A percentile compares a stretch with the other conserved stretches of the same genome.
These are phyloP conservation scores for Drosophila flavopinicola DNA, from an alignment of 2,888 invertebrate genomes.

Conservation along the genomic window DNA sequence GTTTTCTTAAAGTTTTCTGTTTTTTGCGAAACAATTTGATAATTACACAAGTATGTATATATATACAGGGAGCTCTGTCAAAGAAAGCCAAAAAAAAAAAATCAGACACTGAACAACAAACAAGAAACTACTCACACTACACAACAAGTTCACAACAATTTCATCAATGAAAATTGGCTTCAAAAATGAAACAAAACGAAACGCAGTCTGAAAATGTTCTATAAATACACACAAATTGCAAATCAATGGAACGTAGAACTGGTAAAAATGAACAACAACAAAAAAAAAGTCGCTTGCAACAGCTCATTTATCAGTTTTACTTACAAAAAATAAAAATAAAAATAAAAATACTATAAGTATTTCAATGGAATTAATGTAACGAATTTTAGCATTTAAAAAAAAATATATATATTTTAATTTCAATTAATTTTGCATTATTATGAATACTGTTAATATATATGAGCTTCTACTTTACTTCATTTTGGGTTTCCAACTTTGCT, in stretches of 20 bases:
- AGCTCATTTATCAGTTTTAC: slow-evolving; percentile 1
- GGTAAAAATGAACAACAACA: not conserved
- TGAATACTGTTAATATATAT: slow-evolving; percentile 22
- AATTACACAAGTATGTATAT: slow-evolving; percentile 41
- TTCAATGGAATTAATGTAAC: slow-evolving; percentile 28
- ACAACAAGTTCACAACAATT: slow-evolving; percentile 48
- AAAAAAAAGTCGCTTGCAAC: not conserved
- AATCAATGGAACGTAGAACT: slow-evolving; percentile 16
- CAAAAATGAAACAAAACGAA: slow-evolving; percentile 4
- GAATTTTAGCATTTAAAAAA: slow-evolving; percentile 19
- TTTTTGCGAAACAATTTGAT: slow-evolving; percentile 49
- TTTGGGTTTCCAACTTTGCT: slow-evolving; percentile 12
- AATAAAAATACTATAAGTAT: not conserved
- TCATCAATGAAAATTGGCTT: slow-evolving; percentile 61
- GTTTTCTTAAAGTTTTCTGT: slow-evolving; percentile 55
- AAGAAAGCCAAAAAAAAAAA: slow-evolving; percentile 61
- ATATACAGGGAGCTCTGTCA: slow-evolving; percentile 77
- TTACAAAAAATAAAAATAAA: slow-evolving; percentile 11
- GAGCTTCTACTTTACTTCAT: slow-evolving; percentile 10
- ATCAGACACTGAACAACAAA: slow-evolving; percentile 53
- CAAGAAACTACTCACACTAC: slow-evolving; percentile 37
- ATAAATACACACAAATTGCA: slow-evolving; percentile 21
- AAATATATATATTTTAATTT: slow-evolving; percentile 2
- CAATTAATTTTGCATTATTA: slow-evolving; percentile 15
- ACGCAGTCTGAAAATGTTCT: slow-evolving; percentile 12